These are phyloP conservation scores for Lophius americanus DNA, from an alignment of 2,797 vertebrate species.

Conservation along the genomic window DNA sequence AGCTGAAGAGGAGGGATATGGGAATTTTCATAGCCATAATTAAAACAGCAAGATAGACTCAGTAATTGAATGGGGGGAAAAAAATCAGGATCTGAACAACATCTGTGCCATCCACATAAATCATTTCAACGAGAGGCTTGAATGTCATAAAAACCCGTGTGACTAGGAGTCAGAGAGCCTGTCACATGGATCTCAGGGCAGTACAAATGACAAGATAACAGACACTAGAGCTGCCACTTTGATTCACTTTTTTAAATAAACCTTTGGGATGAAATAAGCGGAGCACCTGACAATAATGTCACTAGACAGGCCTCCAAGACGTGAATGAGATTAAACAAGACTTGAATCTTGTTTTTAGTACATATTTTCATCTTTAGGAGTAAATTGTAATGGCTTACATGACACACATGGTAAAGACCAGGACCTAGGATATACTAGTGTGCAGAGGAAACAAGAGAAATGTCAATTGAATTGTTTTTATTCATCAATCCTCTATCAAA, in stretches of 20 bases:
- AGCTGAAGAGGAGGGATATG: slow-evolving; percentile 77
- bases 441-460: not conserved
- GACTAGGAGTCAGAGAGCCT: slow-evolving; percentile 78
- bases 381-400: slow-evolving; percentile 3
- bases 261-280: slow-evolving; percentile 25
- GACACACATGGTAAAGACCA: slow-evolving; percentile 6
- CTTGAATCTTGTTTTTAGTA: slow-evolving; percentile 3
- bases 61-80: slow-evolving; percentile 81
- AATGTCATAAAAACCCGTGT: slow-evolving; percentile 79
- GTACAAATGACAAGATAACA: slow-evolving; percentile 69
- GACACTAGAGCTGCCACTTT: slow-evolving; percentile 70
- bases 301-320: slow-evolving; percentile 3
- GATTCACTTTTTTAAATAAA: slow-evolving; percentile 64
- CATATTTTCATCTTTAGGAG: slow-evolving; percentile 13
- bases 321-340: slow-evolving; percentile 11
- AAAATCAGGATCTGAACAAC: slow-evolving; percentile 86
- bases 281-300: slow-evolving; percentile 54
- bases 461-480: not conserved
- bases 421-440: not conserved
- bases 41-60: slow-evolving; percentile 86
- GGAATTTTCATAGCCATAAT: slow-evolving; percentile 85
- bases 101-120: slow-evolving; percentile 86
- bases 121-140: slow-evolving; percentile 83
- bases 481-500: no score
- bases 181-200: slow-evolving; percentile 73